phyloP scores from a whole-genome alignment of 2,888 invertebrate genomes.

The Cephus nigrinus region DNA sequence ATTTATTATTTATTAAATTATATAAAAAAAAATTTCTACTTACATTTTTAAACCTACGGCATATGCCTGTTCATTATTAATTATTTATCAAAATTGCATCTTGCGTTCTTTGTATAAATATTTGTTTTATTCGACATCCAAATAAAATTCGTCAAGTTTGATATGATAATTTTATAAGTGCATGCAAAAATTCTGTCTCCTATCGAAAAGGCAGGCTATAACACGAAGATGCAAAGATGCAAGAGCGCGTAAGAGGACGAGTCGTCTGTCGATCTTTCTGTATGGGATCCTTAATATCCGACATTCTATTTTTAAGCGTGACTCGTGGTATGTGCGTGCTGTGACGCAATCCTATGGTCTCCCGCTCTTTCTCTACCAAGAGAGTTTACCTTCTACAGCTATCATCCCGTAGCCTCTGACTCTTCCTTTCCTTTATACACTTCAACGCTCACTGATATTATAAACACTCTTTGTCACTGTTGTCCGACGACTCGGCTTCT shows the following conservation, averaged over 20 bases:
- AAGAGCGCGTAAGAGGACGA: neutral
- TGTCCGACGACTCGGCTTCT: neutral
- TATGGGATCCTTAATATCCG: slow-evolving; percentile 54
- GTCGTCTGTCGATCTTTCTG: slow-evolving; percentile 6
- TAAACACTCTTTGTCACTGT: neutral
- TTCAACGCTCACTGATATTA: neutral
- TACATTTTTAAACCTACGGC: neutral
- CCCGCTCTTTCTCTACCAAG: slow-evolving; percentile 41
- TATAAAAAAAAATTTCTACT: neutral
- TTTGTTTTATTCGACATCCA: neutral
- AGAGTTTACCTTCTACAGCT: neutral
- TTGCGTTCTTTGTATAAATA: neutral
- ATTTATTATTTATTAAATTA: neutral
- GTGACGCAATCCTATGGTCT: slow-evolving; percentile 61
- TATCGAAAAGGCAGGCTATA: neutral
- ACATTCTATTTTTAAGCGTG: slow-evolving; percentile 63
- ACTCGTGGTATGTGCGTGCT: slow-evolving; percentile 56
- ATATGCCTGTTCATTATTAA: neutral
- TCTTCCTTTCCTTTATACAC: slow-evolving; percentile 20
- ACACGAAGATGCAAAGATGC: neutral
- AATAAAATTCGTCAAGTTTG: neutral
- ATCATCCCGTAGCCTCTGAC: slow-evolving; percentile 18
- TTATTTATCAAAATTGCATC: neutral
- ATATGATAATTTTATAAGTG: neutral
- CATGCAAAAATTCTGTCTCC: neutral